Conservation (phyloP, 2,888 invertebrate species). For the Aleiodes testaceus region DNA sequence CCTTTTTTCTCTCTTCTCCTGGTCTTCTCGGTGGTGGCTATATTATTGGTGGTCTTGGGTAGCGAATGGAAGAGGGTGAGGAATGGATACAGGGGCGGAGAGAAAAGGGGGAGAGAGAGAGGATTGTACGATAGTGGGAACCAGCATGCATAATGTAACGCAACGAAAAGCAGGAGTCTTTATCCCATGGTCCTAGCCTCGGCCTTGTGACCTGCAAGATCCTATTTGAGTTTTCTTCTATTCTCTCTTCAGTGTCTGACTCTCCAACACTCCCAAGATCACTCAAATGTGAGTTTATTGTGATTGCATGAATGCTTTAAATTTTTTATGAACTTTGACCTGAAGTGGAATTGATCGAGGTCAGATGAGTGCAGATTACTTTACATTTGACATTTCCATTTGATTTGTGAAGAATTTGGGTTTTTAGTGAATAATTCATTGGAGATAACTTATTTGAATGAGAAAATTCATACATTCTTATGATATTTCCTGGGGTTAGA, state of each 20-base stretch:
- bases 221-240: slow-evolving; percentile 23
- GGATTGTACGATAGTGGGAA: slow-evolving; percentile 48
- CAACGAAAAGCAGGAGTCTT: slow-evolving; percentile 48
- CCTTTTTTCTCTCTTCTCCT: background rate
- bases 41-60: slow-evolving; percentile 20
- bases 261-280: slow-evolving; percentile 44
- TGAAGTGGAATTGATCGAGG: too few relatives aligned
- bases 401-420: too few relatives aligned
- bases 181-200: slow-evolving; percentile 46
- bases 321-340: too few relatives aligned
- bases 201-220: slow-evolving; percentile 36
- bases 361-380: too few relatives aligned
- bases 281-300: slow-evolving; percentile 57
- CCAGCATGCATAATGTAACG: slow-evolving; percentile 56
- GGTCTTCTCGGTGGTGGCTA: background rate
- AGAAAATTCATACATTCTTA: too few relatives aligned
- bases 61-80: slow-evolving; percentile 5
- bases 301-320: slow-evolving; percentile 39
- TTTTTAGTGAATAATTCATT: too few relatives aligned
- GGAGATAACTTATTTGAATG: too few relatives aligned
- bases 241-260: slow-evolving; percentile 44
- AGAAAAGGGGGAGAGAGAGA: slow-evolving; percentile 26
- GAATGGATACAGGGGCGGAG: slow-evolving; percentile 2
- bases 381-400: too few relatives aligned
- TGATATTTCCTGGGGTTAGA: too few relatives aligned